Evolutionary conservation across 2,888 invertebrate species (phyloP).

Genomic region (Netelia fuscicornis): DNA sequence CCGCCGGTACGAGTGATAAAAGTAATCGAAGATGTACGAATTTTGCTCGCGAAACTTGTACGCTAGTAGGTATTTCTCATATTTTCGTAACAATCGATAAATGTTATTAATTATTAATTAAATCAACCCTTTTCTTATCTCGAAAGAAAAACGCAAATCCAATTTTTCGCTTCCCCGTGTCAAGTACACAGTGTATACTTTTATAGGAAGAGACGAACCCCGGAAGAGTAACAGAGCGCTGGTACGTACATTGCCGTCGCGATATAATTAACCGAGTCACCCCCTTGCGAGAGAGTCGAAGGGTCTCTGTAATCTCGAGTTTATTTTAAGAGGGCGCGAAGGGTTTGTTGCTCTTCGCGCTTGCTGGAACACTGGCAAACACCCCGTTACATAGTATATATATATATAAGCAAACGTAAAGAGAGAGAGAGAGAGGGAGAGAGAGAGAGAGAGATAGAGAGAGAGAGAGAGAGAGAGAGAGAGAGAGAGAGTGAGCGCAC

Average conservation of each 20-base stretch:
- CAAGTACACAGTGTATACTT: slow-evolving; percentile 17
- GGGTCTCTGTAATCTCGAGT: slow-evolving; percentile 61
- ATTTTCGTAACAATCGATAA: neutral
- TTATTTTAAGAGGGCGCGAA: slow-evolving; percentile 63
- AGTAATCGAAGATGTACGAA: neutral
- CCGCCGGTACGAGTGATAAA: slow-evolving; percentile 20
- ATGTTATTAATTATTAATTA: neutral
- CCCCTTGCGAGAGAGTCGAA: slow-evolving; percentile 31
- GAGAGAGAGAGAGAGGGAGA: neutral
- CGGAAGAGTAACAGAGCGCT: slow-evolving; percentile 20
- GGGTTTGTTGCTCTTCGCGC: slow-evolving; percentile 58
- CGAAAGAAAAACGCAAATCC: slow-evolving; percentile 8
- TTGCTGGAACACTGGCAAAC: neutral
- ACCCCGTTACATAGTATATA: slow-evolving; percentile 1
- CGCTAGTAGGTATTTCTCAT: neutral
- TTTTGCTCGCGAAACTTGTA: neutral
- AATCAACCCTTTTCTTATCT: neutral
- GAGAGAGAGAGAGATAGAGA: neutral
- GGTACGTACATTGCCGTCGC: slow-evolving; percentile 1
- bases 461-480: neutral
- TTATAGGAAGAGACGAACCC: slow-evolving; percentile 18
- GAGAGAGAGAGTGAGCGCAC: neutral
- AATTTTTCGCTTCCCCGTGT: slow-evolving; percentile 17
- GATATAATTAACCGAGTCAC: slow-evolving; percentile 61
- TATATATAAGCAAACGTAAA: neutral